A percentile compares a stretch with the other conserved stretches of the same genome.
Evolutionary conservation across 1,140 invertebrate species (phyloP).

Genomic region (Drosophila teissieri): DNA sequence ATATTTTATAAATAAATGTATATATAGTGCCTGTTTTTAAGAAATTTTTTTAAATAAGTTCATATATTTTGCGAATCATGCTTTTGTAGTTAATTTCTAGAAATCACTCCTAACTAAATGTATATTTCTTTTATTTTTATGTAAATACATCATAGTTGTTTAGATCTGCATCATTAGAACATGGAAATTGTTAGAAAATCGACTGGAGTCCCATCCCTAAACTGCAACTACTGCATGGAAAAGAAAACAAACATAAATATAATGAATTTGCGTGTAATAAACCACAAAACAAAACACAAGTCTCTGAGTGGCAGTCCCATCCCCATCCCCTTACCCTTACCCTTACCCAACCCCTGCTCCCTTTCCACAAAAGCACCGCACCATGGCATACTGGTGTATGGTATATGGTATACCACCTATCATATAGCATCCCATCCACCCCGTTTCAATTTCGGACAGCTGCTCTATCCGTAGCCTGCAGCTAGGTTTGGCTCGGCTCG

Average conservation of each 20-base stretch:
- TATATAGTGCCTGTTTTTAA: too few relatives aligned
- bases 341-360: background rate
- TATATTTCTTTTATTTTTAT: background rate
- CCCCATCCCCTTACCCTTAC: background rate
- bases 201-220: slow-evolving; percentile 11
- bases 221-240: slow-evolving; percentile 24
- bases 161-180: background rate
- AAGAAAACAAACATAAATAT: slow-evolving; percentile 76
- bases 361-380: background rate
- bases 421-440: slow-evolving; percentile 21
- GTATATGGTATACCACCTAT: slow-evolving; percentile 7
- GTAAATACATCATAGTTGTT: background rate
- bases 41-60: too few relatives aligned
- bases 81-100: background rate
- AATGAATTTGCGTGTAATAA: slow-evolving; percentile 83
- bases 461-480: slow-evolving; percentile 38
- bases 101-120: too few relatives aligned
- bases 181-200: background rate
- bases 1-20: background rate
- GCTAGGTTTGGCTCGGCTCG: slow-evolving; percentile 9
- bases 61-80: too few relatives aligned
- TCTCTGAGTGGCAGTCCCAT: slow-evolving; percentile 28
- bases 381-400: background rate
- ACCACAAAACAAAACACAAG: slow-evolving; percentile 72
- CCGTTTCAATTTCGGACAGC: slow-evolving; percentile 65